Evolutionary conservation across 2,113 vertebrate species (phyloP), one percentile per base, ranked within the genome.

Genomic region (Platichthys flesus): DNA sequence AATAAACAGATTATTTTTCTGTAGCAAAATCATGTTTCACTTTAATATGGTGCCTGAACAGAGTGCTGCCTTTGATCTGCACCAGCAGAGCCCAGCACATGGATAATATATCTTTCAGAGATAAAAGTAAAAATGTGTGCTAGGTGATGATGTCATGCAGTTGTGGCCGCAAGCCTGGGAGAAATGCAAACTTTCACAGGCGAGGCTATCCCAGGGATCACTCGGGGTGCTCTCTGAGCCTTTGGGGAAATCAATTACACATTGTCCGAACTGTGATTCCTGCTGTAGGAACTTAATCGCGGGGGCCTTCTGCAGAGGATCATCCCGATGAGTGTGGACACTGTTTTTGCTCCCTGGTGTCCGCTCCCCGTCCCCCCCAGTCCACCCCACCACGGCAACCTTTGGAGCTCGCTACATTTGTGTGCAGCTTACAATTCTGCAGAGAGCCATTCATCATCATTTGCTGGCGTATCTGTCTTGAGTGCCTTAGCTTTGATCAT

Each of bases 391-490:
- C 91, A 89, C 89, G 87, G 88, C 93, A 93, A 95, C 94, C 89
- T 94, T 94, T 93, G 91, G 92, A 93, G 92, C 81, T 94, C 84
- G 96, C 96, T 96, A 97, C 95, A 96, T 97, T 97, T 93, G 93
- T 96, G 95, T 95, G 93, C 93, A 94, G 87, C 95, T 97, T 97
- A 96, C 95, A 95, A 92, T 96, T 96, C 97, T 94, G 91, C 94
- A 86, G 96, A 96, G 96, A 96, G 94, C 92, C 96, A 97, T 99
- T 97, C 95, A 97, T 99, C 97, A 98, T 97, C 97, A 98, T 99
- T 98, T 98, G 96, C 95, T 93, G 95, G 94, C 90, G 92, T 97
- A 97, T 96, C 95, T 97, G 96, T 97, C 96, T 96, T 93, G 94
- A 95, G 89, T 95, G 95, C 95, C 94, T 91, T 78, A 91, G 95